phyloP scores from a whole-genome alignment of 2,888 invertebrate genomes.

The Drosophila phalerata region DNA sequence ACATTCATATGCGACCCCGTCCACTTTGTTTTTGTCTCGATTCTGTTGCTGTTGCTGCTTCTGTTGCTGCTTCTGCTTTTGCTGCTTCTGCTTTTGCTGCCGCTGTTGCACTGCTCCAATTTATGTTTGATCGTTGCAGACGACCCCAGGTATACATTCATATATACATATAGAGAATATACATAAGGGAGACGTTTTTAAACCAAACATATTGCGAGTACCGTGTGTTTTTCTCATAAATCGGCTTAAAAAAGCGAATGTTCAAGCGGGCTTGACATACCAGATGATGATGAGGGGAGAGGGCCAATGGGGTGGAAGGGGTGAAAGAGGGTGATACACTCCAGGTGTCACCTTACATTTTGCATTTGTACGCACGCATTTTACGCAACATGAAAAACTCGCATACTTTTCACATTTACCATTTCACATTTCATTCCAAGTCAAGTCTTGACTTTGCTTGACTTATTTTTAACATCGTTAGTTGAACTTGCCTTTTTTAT shows the following conservation, averaged over 20 bases:
- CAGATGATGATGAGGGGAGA: conserved; percentile 2
- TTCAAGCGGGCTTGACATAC: conserved; percentile 18
- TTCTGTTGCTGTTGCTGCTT: conserved; percentile 17
- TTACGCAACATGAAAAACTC: conserved; percentile 60
- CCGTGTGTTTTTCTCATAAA: conserved; percentile 73
- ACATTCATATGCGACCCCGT: conserved; percentile 71
- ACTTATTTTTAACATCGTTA: conserved; percentile 79
- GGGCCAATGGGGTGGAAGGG: not conserved
- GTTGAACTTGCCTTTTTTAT: conserved; percentile 40
- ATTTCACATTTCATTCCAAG: conserved; percentile 57
- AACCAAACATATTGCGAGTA: conserved; percentile 69
- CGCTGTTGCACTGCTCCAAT: conserved; percentile 46
- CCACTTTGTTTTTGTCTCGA: conserved; percentile 23
- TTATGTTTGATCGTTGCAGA: conserved; percentile 54
- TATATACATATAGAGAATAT: conserved; percentile 4
- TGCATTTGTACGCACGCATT: conserved; percentile 64
- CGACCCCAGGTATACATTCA: conserved; percentile 1
- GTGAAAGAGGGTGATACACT: not conserved
- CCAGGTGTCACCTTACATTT: conserved; percentile 59
- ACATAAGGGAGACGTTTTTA: conserved; percentile 26
- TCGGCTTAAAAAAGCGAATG: conserved; percentile 69
- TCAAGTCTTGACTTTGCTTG: conserved; percentile 55
- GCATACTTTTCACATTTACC: conserved; percentile 35
- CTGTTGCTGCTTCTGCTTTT: conserved; percentile 22
- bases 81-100: conserved; percentile 14